Conservation (phyloP, 2,888 invertebrate species). For the Petrolisthes cinctipes region DNA sequence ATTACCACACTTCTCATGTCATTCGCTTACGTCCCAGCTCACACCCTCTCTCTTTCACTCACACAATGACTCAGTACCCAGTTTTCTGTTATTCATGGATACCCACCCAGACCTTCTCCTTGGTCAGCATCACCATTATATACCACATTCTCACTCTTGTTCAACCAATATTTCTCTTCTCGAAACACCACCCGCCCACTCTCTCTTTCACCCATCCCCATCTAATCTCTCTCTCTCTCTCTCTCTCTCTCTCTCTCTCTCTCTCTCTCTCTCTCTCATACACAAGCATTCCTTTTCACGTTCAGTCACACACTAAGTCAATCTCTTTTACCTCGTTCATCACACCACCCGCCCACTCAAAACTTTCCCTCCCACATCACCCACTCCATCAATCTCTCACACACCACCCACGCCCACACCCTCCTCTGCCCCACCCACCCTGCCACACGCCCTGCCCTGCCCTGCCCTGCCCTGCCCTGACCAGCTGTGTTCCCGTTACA, state of each 20-base stretch:
- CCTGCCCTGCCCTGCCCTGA: not conserved
- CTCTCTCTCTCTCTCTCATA: not conserved
- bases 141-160: not conserved
- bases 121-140: no score
- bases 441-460: not conserved
- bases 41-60: no score
- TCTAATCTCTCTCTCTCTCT: not conserved
- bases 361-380: not conserved
- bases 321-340: not conserved
- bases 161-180: not conserved
- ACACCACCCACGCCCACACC: not conserved
- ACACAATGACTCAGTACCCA: no score
- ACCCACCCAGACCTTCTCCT: no score
- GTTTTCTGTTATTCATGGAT: no score
- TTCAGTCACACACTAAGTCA: not conserved
- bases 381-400: not conserved
- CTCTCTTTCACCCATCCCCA: not conserved
- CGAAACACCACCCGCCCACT: not conserved
- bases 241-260: not conserved
- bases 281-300: not conserved
- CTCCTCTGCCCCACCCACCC: not conserved
- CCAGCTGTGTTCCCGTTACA: not conserved
- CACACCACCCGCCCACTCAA: not conserved
- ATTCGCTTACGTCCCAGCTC: no score
- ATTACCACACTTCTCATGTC: no score